These are phyloP conservation scores for Odontamblyopus rebecca DNA, from an alignment of 2,797 vertebrate genomes.

Conservation along the genomic window DNA sequence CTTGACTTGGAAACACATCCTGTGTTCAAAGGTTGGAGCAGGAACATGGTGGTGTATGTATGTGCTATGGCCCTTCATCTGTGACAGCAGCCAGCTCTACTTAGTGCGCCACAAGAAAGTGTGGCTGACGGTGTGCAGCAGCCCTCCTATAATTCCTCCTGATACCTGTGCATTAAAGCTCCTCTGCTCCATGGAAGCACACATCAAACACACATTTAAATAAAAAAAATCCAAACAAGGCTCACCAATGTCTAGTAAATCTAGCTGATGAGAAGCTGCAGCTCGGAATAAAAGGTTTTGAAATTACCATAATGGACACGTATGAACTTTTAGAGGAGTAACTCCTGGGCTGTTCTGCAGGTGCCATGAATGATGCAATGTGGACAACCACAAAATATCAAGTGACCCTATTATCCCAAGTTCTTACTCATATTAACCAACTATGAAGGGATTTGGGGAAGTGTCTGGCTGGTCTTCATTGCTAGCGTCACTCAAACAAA, in stretches of 20 bases:
- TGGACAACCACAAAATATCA: constrained; percentile 56
- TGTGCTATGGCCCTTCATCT: constrained; percentile 75
- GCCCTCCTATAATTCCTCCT: constrained; percentile 76
- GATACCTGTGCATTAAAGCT: constrained; percentile 72
- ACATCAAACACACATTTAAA: constrained; percentile 73
- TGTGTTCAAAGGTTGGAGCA: constrained; percentile 73
- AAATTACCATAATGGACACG: constrained; percentile 48
- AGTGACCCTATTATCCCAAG: constrained; percentile 50
- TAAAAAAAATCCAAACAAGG: constrained; percentile 60
- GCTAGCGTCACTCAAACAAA: constrained; percentile 32
- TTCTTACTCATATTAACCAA: constrained; percentile 18
- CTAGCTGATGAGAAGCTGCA: constrained; percentile 50
- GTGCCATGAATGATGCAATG: constrained; percentile 51
- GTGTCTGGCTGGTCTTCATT: constrained; percentile 30
- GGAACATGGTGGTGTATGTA: constrained; percentile 67
- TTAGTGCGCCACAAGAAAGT: constrained; percentile 80
- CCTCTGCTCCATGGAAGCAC: constrained; percentile 54
- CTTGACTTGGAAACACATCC: constrained; percentile 70
- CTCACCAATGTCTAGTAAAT: constrained; percentile 49
- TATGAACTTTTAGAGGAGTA: constrained; percentile 12
- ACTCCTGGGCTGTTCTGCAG: constrained; percentile 31
- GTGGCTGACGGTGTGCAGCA: constrained; percentile 70
- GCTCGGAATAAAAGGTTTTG: constrained; percentile 39
- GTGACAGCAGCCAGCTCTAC: constrained; percentile 67
- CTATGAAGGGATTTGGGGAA: constrained; percentile 27